Percentiles rank a stretch among this genome's conserved stretches.
Conservation (phyloP, 2,888 invertebrate genomes). For the Iphiclides podalirius region DNA sequence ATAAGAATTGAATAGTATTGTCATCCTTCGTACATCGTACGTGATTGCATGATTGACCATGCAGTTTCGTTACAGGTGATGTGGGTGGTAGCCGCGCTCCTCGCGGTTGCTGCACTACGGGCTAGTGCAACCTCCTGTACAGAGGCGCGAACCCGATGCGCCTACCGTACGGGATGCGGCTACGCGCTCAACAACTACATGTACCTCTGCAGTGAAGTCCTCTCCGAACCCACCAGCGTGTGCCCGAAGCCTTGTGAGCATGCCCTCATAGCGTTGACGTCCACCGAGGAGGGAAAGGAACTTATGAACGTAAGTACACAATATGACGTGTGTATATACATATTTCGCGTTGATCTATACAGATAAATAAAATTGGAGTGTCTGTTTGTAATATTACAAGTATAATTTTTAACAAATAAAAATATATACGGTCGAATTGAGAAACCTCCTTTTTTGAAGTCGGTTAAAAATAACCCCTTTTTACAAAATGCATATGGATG, state of each 20-base stretch:
- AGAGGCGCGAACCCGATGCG: conserved; percentile 86
- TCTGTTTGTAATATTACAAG: no score
- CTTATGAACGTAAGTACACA: conserved; percentile 85
- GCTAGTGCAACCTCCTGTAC: conserved; percentile 75
- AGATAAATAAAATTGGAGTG: no score
- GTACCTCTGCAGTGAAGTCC: conserved; percentile 84
- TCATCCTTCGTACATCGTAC: no score
- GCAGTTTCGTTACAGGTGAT: conserved; percentile 53
- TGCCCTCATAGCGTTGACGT: conserved; percentile 88
- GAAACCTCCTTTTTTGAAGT: no score
- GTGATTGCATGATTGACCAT: no score
- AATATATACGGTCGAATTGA: no score
- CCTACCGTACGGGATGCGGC: conserved; percentile 87
- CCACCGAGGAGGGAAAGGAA: conserved; percentile 88
- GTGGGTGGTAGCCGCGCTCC: conserved; percentile 58
- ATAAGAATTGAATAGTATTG: no score
- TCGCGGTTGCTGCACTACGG: conserved; percentile 44
- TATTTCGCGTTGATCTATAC: no score
- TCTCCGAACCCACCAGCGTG: conserved; percentile 77
- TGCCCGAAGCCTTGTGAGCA: conserved; percentile 88
- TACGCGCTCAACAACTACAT: conserved; percentile 88
- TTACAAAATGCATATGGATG: no score
- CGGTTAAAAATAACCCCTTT: no score
- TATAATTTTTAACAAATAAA: no score
- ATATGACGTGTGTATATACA: no score